Base-by-base conservation (phyloP, 2,797 vertebrate species). In the Pangasius sanitwongsei region DNA sequence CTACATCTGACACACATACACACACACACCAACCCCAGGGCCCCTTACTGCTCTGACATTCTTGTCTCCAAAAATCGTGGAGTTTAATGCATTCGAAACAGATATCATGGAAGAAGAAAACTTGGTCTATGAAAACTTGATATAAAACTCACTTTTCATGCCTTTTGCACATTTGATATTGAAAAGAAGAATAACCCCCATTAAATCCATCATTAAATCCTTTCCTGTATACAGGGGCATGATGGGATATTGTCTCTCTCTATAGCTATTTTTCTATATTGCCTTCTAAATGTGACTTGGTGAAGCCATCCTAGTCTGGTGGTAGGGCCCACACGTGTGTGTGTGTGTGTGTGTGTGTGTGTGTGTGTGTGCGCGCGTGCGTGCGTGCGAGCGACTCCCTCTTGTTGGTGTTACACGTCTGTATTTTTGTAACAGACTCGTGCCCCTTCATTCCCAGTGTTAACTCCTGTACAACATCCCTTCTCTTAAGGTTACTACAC, bases 141-240 rank as follows among this genome's bases (percentile, higher is more conserved):
- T 87, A 83, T 41, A 77, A 78, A 91, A 96, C 95, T 96, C 95
- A 97, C 95, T 97, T 97, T 97, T 97, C 97, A 97, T 96, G 96
- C 97, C 97, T 98, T 92, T 98, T 97, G 97, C 97, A 97, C 97
- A 97, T 98, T 97, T 98, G 96, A 96, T 97, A 97, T 97, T 6
- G 44, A 65, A 89, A 67, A 63, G 37, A 83, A 83, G 1, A 67
- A 57, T 23, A 65, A 48, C 57, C 74, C 86, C 87, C 81, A 89
- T 48, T 48, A 57, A 18, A 57, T 57, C 55, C 55, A 37, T 83
- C 81, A 65, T 81, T 37, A 81, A 37, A 57, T 81, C 78, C 78
- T 92, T 92, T 87, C 91, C 86, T 91, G 88, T 53, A 86, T 78
- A 37, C 88, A 90, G 61, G 74, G 88, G 16, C 55, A 77, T 89